A percentile compares a stretch with the other conserved stretches of the same genome.
phyloP scores from a whole-genome alignment of 2,113 vertebrate species.

The Pitta sordida region DNA sequence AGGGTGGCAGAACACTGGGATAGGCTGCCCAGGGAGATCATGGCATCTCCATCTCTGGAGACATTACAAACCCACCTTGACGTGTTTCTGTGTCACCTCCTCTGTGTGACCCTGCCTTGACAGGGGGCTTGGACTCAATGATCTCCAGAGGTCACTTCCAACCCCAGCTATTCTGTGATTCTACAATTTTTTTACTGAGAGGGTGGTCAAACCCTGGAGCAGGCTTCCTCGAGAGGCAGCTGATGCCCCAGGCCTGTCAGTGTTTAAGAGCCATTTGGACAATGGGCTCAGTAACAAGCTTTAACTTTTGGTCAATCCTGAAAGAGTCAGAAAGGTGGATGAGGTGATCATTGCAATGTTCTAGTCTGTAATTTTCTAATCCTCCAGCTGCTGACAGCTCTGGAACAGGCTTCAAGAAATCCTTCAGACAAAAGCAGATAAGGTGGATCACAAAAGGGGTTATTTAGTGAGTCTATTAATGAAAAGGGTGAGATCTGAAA shows the following conservation, averaged over 20 bases:
- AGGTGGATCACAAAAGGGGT: background rate
- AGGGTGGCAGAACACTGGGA: background rate
- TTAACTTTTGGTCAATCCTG: background rate
- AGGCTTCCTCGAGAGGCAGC: too few relatives aligned
- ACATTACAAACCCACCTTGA: background rate
- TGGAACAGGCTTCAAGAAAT: background rate
- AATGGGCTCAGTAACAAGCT: too few relatives aligned
- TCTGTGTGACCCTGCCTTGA: background rate
- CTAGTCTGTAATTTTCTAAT: background rate
- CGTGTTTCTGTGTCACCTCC: background rate
- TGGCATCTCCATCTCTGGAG: background rate
- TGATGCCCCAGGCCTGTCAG: too few relatives aligned
- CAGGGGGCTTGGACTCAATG: background rate
- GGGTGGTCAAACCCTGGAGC: too few relatives aligned
- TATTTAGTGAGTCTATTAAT: background rate
- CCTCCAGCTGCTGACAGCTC: background rate
- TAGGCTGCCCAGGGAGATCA: background rate
- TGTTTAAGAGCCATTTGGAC: too few relatives aligned
- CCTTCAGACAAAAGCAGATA: background rate
- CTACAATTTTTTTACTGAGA: too few relatives aligned
- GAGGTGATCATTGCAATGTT: background rate
- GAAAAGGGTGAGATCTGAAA: background rate
- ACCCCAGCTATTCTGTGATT: too few relatives aligned
- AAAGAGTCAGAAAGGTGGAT: background rate
- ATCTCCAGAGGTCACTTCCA: too few relatives aligned